These are phyloP conservation scores for Andrena praecox DNA, from an alignment of 2,888 invertebrate genomes.

Conservation along the genomic window DNA sequence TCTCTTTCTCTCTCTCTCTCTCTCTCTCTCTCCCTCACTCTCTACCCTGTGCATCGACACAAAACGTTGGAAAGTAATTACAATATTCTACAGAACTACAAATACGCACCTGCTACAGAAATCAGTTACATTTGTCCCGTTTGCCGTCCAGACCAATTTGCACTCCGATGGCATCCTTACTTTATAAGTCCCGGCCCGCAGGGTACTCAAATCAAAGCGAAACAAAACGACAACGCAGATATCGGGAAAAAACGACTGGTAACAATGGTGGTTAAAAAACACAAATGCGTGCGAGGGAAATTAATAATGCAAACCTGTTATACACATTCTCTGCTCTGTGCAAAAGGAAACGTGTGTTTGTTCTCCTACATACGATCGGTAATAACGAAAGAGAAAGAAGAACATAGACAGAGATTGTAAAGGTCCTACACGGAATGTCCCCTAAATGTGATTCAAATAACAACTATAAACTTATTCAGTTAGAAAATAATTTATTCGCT, in stretches of 20 bases:
- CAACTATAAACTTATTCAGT: slow-evolving; percentile 50
- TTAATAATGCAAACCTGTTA: slow-evolving; percentile 60
- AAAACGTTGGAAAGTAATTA: slow-evolving; percentile 43
- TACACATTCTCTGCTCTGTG: slow-evolving; percentile 45
- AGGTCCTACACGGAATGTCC: not conserved
- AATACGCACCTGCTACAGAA: slow-evolving; percentile 73
- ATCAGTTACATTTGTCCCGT: slow-evolving; percentile 45
- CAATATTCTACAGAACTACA: slow-evolving; percentile 69
- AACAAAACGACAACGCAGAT: slow-evolving; percentile 79
- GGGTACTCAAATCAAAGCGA: slow-evolving; percentile 78
- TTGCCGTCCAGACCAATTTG: slow-evolving; percentile 62
- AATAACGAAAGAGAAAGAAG: slow-evolving; percentile 7
- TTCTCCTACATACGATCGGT: slow-evolving; percentile 3
- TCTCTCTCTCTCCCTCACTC: not conserved
- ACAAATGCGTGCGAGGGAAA: slow-evolving; percentile 75
- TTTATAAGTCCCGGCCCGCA: slow-evolving; percentile 77
- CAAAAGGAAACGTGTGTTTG: slow-evolving; percentile 5
- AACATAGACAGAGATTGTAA: slow-evolving; percentile 10
- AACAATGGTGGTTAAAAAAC: slow-evolving; percentile 70
- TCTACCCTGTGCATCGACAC: slow-evolving; percentile 33
- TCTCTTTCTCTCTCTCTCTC: too few species aligned
- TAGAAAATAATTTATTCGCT: slow-evolving; percentile 83
- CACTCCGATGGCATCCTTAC: slow-evolving; percentile 73
- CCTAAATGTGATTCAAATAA: slow-evolving; percentile 33
- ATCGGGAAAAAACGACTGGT: slow-evolving; percentile 72